These are phyloP conservation scores for Crotalus tigris DNA, from an alignment of 2,113 vertebrate genomes.

Conservation along the genomic window DNA sequence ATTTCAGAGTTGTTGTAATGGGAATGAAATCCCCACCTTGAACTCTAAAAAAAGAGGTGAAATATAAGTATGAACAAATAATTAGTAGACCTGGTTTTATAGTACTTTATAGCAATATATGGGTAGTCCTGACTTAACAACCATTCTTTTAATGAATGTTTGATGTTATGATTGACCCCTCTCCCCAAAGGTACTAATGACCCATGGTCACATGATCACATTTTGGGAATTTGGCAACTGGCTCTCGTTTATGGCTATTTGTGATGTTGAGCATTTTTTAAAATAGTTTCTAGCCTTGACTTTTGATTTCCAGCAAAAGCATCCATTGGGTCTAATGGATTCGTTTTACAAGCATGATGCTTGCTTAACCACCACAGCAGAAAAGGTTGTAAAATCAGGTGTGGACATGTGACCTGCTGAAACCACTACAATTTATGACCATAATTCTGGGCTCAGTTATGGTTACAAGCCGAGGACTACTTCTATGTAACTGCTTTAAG, in stretches of 20 bases:
- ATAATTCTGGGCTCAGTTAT: neutral
- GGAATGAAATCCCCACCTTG: neutral
- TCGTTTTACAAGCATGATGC: neutral
- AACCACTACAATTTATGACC: neutral
- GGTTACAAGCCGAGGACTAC: neutral
- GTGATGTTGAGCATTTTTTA: neutral
- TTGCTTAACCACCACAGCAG: neutral
- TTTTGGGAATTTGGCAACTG: neutral
- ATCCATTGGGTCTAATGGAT: neutral
- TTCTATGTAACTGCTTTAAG: neutral
- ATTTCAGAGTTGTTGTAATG: neutral
- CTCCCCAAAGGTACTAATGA: neutral
- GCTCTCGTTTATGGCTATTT: neutral
- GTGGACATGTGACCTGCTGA: neutral
- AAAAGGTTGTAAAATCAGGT: neutral
- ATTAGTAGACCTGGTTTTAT: neutral
- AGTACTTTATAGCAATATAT: neutral
- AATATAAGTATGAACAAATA: neutral
- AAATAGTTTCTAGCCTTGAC: neutral
- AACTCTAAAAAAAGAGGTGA: neutral
- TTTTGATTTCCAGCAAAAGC: neutral
- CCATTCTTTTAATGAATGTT: neutral
- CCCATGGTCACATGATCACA: neutral
- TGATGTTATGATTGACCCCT: neutral
- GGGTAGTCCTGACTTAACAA: neutral